phyloP scores from a whole-genome alignment of 2,797 vertebrate genomes.

The Tapera naevia region DNA sequence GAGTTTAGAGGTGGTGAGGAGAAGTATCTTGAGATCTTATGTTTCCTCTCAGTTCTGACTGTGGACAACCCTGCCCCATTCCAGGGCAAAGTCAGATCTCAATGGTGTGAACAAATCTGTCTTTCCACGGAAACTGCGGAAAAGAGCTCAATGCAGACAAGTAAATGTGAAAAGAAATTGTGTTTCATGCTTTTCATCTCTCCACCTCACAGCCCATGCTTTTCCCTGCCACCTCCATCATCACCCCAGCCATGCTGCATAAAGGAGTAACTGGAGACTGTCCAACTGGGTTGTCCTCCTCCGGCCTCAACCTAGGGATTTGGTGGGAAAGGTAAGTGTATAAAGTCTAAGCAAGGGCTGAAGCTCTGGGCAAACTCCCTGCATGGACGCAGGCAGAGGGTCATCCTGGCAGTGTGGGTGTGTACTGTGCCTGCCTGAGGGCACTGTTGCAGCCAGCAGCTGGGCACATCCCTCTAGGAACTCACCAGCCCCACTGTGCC shows the following conservation, averaged over 20 bases:
- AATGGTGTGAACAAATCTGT: background rate
- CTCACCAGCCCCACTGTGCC: fast-evolving
- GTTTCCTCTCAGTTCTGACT: background rate
- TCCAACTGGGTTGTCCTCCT: fast-evolving
- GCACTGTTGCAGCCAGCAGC: background rate
- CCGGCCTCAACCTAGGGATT: background rate
- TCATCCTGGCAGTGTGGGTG: background rate
- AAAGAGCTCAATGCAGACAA: background rate
- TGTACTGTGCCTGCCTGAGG: background rate
- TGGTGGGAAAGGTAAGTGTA: background rate
- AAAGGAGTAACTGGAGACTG: background rate
- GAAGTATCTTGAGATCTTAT: background rate
- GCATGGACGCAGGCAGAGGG: background rate
- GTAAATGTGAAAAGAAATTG: background rate
- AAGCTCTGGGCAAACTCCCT: background rate
- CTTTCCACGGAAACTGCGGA: background rate
- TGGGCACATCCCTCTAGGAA: background rate
- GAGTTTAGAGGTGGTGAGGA: background rate
- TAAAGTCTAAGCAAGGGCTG: background rate
- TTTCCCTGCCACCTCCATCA: background rate
- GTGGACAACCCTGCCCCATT: background rate
- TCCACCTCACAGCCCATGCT: background rate
- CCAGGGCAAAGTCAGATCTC: background rate
- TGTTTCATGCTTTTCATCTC: background rate
- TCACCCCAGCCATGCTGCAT: background rate